Percentiles rank a stretch among this genome's conserved stretches.
Evolutionary conservation across 2,113 vertebrate species (phyloP).

Genomic region (Chaetodon trifascialis): DNA sequence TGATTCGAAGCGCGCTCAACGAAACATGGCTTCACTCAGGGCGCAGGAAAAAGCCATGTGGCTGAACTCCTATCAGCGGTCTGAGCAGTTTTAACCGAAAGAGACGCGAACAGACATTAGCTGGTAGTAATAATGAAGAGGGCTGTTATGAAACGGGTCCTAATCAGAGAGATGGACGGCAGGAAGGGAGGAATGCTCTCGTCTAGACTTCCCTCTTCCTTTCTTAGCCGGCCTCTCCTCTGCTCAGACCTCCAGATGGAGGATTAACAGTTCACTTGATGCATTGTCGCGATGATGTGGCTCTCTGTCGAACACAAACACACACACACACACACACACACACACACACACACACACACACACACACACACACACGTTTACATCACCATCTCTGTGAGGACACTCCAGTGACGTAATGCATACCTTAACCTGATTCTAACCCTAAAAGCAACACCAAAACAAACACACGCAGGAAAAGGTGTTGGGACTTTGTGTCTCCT

Average conservation of each 20-base stretch:
- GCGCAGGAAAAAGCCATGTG: not conserved
- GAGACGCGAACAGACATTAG: not conserved
- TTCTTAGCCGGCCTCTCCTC: slow-evolving; percentile 10
- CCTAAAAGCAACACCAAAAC: no score
- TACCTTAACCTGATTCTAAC: no score
- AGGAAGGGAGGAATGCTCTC: slow-evolving; percentile 60
- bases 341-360: no score
- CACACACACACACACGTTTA: slow-evolving; percentile 1
- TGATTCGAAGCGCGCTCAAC: not conserved
- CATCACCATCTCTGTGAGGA: no score
- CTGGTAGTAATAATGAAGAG: slow-evolving; percentile 13
- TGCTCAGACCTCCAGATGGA: slow-evolving; percentile 59
- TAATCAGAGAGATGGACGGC: slow-evolving; percentile 55
- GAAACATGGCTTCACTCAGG: not conserved
- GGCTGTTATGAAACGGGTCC: slow-evolving; percentile 21
- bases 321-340: slow-evolving; percentile 5
- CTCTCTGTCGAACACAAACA: not conserved
- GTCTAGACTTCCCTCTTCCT: slow-evolving; percentile 71
- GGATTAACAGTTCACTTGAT: slow-evolving; percentile 65
- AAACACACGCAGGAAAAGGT: not conserved
- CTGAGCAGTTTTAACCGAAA: not conserved
- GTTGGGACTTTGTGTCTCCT: not conserved
- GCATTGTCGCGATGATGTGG: slow-evolving; percentile 59
- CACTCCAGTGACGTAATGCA: no score
- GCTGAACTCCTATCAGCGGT: not conserved